Evolutionary conservation across 2,797 vertebrate species (phyloP), one percentile per base, ranked within the genome.

Genomic region (Stomatorhinus walkeri): DNA sequence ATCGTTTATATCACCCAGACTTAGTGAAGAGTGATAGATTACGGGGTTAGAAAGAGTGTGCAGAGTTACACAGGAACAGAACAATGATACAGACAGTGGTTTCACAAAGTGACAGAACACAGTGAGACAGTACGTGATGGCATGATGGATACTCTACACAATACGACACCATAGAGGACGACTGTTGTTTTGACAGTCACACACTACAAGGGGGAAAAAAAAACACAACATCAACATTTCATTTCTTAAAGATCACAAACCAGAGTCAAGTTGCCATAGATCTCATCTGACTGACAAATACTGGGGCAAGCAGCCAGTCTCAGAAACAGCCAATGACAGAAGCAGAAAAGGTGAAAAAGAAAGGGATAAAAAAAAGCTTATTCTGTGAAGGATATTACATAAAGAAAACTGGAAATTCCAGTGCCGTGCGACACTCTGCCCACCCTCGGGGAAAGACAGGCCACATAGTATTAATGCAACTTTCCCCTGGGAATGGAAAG

Each of bases 321-420:
- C 52, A n/a, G 85, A 87, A 59, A 32, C 3, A 40, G 12, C 36
- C 32, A 52, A 51, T 51, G 19, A 40, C 85, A 56, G 43, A 22
- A 5, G 85, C 14, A 52, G 28, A 87, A 56, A 87, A 87, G 85
- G 85, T 87, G 52, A 51, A 59, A 56, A 87, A n/a, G 52, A 32
- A 56, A 85, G 43, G n/a, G 0, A 9, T 0, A 59, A 52, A 32
- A 54, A 56, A 87, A 32, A 36, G 51, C 32, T 87, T 32, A 87
- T 87, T 87, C 32, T n/a, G 10, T 87, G 36, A 32, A 36, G 51
- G 56, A 36, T 40, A 59, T 87, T 59, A 59, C 16, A 59, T 87
- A 87, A 87, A 87, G 43, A 52, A 32, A 87, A 36, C 22, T 12
- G 32, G 32, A 24, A 56, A 43, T 87, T 87, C 85, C 85, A 87